These are phyloP conservation scores for Benitochromis conjunctus DNA, from an alignment of 2,113 vertebrate genomes.

Conservation along the genomic window DNA sequence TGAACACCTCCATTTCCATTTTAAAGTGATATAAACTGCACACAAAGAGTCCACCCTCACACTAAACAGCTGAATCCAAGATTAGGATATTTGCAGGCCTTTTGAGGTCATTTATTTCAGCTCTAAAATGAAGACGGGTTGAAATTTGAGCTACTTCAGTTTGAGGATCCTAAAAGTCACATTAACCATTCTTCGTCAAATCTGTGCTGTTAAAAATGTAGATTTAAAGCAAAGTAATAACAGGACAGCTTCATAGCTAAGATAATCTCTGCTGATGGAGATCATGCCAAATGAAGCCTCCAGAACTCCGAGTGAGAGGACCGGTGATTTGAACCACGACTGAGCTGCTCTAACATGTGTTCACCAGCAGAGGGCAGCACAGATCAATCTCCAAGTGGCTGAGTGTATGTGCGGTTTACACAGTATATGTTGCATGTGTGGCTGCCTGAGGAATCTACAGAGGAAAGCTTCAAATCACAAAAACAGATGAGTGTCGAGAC, in stretches of 20 bases:
- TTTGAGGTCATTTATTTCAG: not conserved
- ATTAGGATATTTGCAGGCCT: not conserved
- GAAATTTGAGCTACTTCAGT: not conserved
- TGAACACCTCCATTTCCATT: not conserved
- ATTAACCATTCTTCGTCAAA: not conserved
- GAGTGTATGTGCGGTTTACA: not conserved
- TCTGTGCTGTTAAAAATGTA: not conserved
- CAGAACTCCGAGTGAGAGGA: not conserved
- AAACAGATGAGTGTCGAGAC: not conserved
- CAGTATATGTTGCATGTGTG: not conserved
- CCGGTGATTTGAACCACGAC: not conserved
- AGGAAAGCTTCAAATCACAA: conserved; percentile 2
- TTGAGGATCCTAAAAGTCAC: not conserved
- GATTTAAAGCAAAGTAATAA: not conserved
- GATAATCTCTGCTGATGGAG: not conserved
- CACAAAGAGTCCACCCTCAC: no score
- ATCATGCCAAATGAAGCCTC: not conserved
- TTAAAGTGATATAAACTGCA: not conserved
- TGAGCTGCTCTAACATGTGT: not conserved
- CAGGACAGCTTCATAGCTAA: not conserved
- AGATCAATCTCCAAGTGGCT: not conserved
- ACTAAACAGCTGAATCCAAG: not conserved
- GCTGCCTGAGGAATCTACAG: not conserved
- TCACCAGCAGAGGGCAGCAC: conserved; percentile 64
- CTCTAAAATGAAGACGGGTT: not conserved